Evolutionary conservation across 1,140 invertebrate species (phyloP).

Genomic region (Drosophila baimaii): DNA sequence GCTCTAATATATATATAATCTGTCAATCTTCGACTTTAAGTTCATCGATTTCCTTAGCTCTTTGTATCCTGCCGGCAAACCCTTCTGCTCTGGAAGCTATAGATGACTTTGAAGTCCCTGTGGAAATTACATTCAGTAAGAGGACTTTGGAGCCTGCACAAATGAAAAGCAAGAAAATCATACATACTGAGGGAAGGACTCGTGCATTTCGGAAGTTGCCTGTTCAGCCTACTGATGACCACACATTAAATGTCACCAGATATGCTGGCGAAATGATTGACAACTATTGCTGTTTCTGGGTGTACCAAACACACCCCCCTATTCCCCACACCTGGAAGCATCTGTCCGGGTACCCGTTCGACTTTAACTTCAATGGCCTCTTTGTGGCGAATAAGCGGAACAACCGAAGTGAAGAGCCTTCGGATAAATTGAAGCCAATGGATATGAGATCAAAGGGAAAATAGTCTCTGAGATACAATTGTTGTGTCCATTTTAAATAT

Average conservation of each 20-base stretch:
- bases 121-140: constrained; percentile 31
- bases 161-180: not conserved
- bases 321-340: constrained; percentile 34
- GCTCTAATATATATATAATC: too few species aligned
- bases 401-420: not conserved
- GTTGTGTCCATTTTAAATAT: too few species aligned
- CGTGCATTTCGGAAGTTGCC: not conserved
- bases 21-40: not conserved
- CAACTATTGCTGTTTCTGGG: constrained; percentile 68
- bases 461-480: too few species aligned
- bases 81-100: not conserved
- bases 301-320: constrained; percentile 46
- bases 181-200: constrained; percentile 28
- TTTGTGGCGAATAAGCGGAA: constrained; percentile 46
- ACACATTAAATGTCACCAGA: not conserved
- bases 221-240: not conserved
- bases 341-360: constrained; percentile 44
- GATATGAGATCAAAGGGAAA: too few species aligned
- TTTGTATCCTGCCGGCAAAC: not conserved
- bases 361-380: constrained; percentile 49
- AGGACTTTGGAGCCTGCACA: not conserved
- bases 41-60: not conserved
- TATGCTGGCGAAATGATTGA: constrained; percentile 14
- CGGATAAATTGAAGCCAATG: too few species aligned
- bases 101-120: constrained; percentile 33